phyloP scores from a whole-genome alignment of 2,113 vertebrate genomes.

The Sardina pilchardus region DNA sequence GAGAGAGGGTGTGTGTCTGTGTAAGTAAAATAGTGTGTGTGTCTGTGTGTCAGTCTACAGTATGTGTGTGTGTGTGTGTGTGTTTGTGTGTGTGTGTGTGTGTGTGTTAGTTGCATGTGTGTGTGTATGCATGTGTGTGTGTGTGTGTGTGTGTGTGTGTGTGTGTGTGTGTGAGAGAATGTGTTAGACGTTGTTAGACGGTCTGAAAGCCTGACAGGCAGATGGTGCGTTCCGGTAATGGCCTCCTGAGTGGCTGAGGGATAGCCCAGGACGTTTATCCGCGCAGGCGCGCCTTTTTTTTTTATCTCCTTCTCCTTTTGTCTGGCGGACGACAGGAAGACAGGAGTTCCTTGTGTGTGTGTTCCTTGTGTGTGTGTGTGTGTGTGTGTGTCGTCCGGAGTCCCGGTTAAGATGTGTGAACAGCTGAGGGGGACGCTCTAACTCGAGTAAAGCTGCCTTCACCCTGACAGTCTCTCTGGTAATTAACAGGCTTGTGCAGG shows the following conservation, averaged over 20 bases:
- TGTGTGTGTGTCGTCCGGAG: constrained; percentile 17
- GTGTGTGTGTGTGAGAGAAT: background rate
- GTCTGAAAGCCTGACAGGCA: background rate
- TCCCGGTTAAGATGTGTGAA: background rate
- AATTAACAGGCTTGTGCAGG: background rate
- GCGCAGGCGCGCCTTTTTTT: background rate
- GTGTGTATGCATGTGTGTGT: background rate
- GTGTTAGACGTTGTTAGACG: background rate
- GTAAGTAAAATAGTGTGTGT: background rate
- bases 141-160: constrained; percentile 1
- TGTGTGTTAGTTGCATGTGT: background rate
- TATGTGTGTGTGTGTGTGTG: background rate
- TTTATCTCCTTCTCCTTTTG: background rate
- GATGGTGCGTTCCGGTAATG: background rate
- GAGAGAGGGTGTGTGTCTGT: background rate
- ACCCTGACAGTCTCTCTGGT: background rate
- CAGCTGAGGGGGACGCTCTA: background rate
- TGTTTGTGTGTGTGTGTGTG: background rate
- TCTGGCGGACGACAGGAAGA: background rate
- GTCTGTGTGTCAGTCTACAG: background rate
- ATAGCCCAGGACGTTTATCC: background rate
- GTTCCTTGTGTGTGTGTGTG: constrained; percentile 26
- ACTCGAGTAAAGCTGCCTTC: background rate
- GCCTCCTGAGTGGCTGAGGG: background rate
- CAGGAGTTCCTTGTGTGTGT: background rate